These are phyloP conservation scores for Conus betulinus DNA, from an alignment of 1,140 invertebrate species.

Conservation along the genomic window DNA sequence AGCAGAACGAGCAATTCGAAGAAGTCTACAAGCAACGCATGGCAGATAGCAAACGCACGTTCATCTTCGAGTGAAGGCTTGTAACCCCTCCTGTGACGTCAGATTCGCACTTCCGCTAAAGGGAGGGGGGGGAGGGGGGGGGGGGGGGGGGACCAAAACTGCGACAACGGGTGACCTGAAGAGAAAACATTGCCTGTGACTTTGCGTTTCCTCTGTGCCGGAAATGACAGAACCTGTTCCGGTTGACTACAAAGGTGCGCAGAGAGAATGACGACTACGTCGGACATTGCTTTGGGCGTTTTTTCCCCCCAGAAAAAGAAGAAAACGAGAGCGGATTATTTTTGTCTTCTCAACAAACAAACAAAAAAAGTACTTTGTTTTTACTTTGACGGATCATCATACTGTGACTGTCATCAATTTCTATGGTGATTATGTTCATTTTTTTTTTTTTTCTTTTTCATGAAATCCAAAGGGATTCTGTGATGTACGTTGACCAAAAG, in stretches of 20 bases:
- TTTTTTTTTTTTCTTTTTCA: neutral
- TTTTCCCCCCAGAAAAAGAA: neutral
- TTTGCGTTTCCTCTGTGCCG: neutral
- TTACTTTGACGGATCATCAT: neutral
- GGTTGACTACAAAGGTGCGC: neutral
- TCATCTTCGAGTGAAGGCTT: conserved; percentile 24
- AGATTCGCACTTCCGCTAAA: neutral
- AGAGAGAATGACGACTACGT: neutral
- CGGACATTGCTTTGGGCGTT: neutral
- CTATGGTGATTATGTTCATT: neutral
- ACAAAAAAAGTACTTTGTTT: neutral
- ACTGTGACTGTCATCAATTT: neutral
- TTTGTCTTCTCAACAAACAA: no score
- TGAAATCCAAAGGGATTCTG: neutral
- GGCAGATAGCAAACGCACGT: conserved; percentile 30
- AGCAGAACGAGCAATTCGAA: conserved; percentile 42
- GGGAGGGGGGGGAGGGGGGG: neutral
- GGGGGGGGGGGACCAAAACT: neutral
- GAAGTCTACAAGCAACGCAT: conserved; percentile 36
- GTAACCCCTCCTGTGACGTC: neutral
- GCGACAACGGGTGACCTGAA: neutral
- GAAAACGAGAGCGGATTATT: no score
- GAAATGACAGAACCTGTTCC: neutral
- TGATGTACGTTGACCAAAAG: neutral
- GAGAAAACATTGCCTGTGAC: neutral